Base-by-base conservation (phyloP, 92 coral and sea anemone genomes). In the Parazoanthus atlanticus region DNA sequence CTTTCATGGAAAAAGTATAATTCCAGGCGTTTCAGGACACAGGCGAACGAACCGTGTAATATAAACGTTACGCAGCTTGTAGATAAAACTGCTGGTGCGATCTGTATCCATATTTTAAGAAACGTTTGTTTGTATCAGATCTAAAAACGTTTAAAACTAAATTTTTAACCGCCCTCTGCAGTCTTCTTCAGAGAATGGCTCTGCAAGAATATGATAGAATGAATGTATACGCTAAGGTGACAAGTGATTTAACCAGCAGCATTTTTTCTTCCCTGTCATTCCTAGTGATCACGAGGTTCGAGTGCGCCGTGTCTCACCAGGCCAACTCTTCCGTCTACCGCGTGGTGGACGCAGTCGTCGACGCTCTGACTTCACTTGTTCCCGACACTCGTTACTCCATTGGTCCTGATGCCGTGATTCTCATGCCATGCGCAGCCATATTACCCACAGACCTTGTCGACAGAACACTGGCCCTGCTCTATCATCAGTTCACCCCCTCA, bases 241-340 rank as follows among this genome's bases (percentile, higher is more conserved):
- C 8, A 61, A 19, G 26, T 61, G 69, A 4, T 61, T 25, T 61
- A 61, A 61, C 69, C n/a, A n/a, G n/a, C n/a, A n/a, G 31, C 38
- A 28, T 2, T 41, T 4, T 29, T 26, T 10, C 17, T 16, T 23
- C 64, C 38, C 77, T 36, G 75, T 26, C 36, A 40, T 84, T 84
- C 41, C 40, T n/a, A 84, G 87, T 84, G 29, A 84, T 84, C 64
- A 28, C 56, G 32, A 52, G 78, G 28, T 84, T 84, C 41, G 61
- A 84, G 21, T 16, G 61, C 9, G 40, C 87, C 5, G 87, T 84
- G 64, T n/a, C 78, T 41, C 78, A 46, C 12, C 87, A 84, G 66
- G 87, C 87, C 17, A 47, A 72, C 67, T 65, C 87, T 2, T 36
- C 15, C 11, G 26, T 73, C 12, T 34, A 84, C 41, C 26, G 10